A percentile compares a stretch with the other conserved stretches of the same genome.
These are phyloP conservation scores for Subanguina moxae DNA, from an alignment of 1,140 invertebrate genomes.

Conservation along the genomic window DNA sequence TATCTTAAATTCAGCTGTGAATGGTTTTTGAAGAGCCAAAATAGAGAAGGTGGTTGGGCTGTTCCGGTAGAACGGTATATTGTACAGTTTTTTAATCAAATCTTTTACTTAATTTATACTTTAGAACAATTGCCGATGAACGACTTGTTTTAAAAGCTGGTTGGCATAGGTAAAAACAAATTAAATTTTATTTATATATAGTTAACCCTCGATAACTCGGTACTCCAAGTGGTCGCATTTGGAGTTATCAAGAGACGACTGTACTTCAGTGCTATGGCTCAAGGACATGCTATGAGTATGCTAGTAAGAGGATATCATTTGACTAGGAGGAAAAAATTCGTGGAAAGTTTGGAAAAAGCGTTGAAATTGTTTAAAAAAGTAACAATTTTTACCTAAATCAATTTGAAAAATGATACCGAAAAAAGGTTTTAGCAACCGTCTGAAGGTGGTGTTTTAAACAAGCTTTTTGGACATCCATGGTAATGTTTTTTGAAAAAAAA, in stretches of 20 bases:
- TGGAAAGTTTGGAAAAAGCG: conserved; percentile 75
- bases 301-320: conserved; percentile 79
- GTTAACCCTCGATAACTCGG: neutral
- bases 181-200: neutral
- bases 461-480: conserved; percentile 69
- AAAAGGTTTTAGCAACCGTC: conserved; percentile 34
- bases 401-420: conserved; percentile 13
- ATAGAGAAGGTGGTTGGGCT: conserved; percentile 79
- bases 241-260: too few relatives aligned
- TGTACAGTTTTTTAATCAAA: conserved; percentile 69
- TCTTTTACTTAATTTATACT: conserved; percentile 83
- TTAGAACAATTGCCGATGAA: conserved; percentile 14
- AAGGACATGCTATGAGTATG: conserved; percentile 62
- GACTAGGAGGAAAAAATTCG: conserved; percentile 72
- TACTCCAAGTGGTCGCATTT: too few relatives aligned
- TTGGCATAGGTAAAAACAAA: conserved; percentile 16
- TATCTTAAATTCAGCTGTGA: conserved; percentile 58
- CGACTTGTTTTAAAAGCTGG: conserved; percentile 29
- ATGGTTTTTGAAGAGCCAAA: conserved; percentile 85
- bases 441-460: conserved; percentile 74
- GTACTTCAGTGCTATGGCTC: conserved; percentile 24
- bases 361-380: conserved; percentile 74
- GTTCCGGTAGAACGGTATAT: conserved; percentile 73
- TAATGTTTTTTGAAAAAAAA: conserved; percentile 63
- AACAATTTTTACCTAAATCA: conserved; percentile 18